Conservation (phyloP, 2,797 vertebrate genomes). For the Carcharodon carcharias region DNA sequence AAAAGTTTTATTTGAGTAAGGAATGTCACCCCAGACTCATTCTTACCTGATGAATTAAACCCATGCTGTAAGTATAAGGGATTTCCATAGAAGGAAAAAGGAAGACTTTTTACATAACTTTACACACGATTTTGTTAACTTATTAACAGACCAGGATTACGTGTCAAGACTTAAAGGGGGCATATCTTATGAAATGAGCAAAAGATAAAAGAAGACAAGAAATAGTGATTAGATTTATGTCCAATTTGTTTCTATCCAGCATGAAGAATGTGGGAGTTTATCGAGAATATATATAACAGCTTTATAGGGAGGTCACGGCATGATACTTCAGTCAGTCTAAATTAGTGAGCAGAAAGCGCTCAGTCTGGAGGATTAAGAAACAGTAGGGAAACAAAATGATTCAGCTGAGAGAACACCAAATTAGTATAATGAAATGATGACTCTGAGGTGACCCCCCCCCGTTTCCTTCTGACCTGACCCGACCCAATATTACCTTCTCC, state of each 20-base stretch:
- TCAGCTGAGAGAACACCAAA: constrained; percentile 30
- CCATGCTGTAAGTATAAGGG: too few relatives aligned
- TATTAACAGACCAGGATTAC: neutral
- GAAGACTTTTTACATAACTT: neutral
- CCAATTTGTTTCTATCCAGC: neutral
- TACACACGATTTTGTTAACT: neutral
- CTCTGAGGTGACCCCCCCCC: neutral
- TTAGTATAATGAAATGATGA: constrained; percentile 36
- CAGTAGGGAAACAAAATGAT: constrained; percentile 32
- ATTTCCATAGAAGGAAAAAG: neutral
- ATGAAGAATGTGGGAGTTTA: neutral
- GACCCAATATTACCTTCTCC: constrained; percentile 16
- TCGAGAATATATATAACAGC: neutral
- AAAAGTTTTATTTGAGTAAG: neutral
- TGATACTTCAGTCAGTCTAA: constrained; percentile 19
- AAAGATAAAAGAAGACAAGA: neutral
- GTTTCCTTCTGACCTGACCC: constrained; percentile 15
- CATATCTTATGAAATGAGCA: neutral
- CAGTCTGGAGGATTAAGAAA: constrained; percentile 23
- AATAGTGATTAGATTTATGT: neutral
- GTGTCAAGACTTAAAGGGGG: neutral
- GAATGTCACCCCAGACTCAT: neutral
- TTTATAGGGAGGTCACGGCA: neutral
- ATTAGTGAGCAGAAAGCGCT: neutral
- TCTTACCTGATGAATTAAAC: neutral